Conservation (phyloP, 2,797 vertebrate genomes). For the Sebastes hubbsi region DNA sequence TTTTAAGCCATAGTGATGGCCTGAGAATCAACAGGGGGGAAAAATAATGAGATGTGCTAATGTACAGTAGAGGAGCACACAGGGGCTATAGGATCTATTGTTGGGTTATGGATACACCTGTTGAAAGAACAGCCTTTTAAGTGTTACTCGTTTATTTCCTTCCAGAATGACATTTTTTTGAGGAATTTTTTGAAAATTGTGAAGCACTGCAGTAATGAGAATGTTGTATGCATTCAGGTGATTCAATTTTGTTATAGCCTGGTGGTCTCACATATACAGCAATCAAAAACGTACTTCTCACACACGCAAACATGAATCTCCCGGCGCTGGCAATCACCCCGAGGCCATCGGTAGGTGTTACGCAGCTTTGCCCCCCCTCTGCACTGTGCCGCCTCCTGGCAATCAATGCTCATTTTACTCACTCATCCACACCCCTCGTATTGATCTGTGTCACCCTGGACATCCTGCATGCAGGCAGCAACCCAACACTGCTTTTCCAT, state of each 20-base stretch:
- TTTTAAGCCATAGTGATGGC: conserved; percentile 4
- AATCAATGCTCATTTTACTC: conserved; percentile 78
- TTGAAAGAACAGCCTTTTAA: conserved; percentile 26
- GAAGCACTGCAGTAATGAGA: not conserved
- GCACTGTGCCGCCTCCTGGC: conserved; percentile 49
- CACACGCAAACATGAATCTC: not conserved
- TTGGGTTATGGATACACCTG: not conserved
- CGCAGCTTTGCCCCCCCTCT: conserved; percentile 35
- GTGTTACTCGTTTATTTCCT: conserved; percentile 9
- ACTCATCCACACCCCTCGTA: conserved; percentile 69
- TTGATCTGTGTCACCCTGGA: conserved; percentile 65
- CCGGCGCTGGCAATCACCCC: conserved; percentile 7
- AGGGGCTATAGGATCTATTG: not conserved
- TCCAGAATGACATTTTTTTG: not conserved
- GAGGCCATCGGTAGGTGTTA: conserved; percentile 34
- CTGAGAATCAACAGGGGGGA: conserved; percentile 34
- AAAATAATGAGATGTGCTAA: conserved; percentile 53
- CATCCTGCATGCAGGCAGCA: conserved; percentile 56
- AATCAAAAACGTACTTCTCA: conserved; percentile 7
- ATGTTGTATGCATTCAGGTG: not conserved
- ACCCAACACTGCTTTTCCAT: conserved; percentile 25
- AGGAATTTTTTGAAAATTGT: not conserved
- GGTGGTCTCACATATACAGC: not conserved
- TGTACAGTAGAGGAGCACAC: conserved; percentile 3
- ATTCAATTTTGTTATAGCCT: not conserved